Evolutionary conservation across 2,113 vertebrate genomes (phyloP).

Genomic region (Larimichthys polyactis): DNA sequence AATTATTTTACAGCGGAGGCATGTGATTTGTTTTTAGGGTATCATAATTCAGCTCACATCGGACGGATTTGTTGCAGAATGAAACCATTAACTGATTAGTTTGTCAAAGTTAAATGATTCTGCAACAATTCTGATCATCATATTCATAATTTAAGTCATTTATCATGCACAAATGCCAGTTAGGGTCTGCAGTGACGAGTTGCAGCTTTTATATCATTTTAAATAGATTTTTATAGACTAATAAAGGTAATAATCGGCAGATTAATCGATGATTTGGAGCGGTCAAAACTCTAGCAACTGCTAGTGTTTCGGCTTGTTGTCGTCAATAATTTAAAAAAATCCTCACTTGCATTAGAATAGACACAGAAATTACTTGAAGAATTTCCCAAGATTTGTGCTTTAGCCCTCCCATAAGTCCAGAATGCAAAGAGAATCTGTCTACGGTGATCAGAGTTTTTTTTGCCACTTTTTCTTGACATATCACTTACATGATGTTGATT

Average conservation of each 20-base stretch:
- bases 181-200: neutral
- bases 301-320: too few species aligned
- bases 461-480: neutral
- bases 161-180: neutral
- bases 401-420: neutral
- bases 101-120: neutral
- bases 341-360: neutral
- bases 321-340: neutral
- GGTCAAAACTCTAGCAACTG: too few species aligned
- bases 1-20: neutral
- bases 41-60: neutral
- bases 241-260: neutral
- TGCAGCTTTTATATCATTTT: neutral
- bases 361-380: neutral
- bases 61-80: neutral
- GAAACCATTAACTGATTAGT: neutral
- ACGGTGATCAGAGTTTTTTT: neutral
- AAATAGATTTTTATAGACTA: neutral
- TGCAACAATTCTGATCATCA: neutral
- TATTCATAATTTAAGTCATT: neutral
- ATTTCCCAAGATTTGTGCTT: neutral
- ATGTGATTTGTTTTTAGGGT: constrained; percentile 6
- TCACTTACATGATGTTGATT: neutral
- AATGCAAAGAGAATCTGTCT: neutral
- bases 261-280: neutral